Evolutionary conservation across 2,113 vertebrate species (phyloP).

Genomic region (Mixornis gularis): DNA sequence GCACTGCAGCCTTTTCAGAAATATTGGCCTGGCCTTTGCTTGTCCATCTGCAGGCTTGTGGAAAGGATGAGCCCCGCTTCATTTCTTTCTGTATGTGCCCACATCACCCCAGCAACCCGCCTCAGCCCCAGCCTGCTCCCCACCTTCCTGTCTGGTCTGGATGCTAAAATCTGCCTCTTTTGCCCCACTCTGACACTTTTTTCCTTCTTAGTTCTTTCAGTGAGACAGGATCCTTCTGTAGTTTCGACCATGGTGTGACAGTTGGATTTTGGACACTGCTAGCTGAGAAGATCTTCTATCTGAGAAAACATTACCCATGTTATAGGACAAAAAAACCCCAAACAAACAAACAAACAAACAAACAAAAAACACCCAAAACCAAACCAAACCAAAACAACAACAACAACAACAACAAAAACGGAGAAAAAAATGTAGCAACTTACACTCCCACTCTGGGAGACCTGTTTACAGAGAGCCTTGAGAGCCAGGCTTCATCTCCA

Average conservation of each 20-base stretch:
- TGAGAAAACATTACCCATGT: background rate
- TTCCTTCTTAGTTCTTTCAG: background rate
- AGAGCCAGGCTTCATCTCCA: background rate
- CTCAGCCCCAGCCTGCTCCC: background rate
- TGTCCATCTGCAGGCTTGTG: background rate
- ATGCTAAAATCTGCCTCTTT: background rate
- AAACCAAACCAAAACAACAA: too few species aligned
- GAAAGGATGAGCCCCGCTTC: background rate
- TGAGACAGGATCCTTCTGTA: background rate
- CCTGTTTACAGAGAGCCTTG: accelerated
- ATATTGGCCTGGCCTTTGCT: background rate
- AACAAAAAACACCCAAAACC: too few species aligned
- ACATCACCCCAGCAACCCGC: background rate
- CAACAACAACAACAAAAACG: too few species aligned
- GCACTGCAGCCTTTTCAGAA: background rate
- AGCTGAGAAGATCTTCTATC: background rate
- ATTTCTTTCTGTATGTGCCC: background rate
- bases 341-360: background rate
- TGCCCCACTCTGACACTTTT: background rate
- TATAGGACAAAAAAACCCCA: background rate
- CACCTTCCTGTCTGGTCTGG: background rate
- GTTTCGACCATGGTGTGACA: background rate
- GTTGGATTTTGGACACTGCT: background rate
- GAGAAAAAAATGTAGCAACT: background rate
- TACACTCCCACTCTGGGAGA: background rate